These are phyloP conservation scores for Patella vulgata DNA, from an alignment of 1,140 invertebrate species.

Conservation along the genomic window DNA sequence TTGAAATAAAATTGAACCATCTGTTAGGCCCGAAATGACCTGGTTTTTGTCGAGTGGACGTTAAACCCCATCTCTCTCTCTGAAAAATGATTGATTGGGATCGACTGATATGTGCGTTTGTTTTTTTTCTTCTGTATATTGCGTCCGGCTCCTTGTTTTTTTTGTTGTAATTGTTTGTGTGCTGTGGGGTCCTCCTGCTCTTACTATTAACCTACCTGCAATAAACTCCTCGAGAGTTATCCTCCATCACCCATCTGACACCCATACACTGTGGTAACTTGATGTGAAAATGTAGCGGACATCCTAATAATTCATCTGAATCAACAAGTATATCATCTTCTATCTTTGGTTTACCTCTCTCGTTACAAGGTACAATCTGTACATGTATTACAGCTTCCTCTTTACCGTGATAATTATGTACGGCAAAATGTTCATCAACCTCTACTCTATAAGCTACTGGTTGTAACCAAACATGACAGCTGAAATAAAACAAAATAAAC, in stretches of 20 bases:
- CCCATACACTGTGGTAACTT: conserved; percentile 43
- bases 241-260: conserved; percentile 44
- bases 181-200: too few species aligned
- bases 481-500: conserved; percentile 20
- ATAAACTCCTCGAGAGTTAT: conserved; percentile 37
- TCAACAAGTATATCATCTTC: conserved; percentile 42
- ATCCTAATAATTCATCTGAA: conserved; percentile 40
- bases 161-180: too few species aligned
- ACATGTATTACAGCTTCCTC: conserved; percentile 49
- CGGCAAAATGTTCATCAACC: conserved; percentile 46
- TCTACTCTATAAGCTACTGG: conserved; percentile 45
- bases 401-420: conserved; percentile 51
- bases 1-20: too few species aligned
- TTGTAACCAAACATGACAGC: conserved; percentile 48
- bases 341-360: conserved; percentile 23
- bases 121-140: too few species aligned
- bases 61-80: too few species aligned
- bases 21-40: too few species aligned
- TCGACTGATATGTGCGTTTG: too few species aligned
- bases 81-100: too few species aligned
- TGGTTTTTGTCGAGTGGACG: too few species aligned
- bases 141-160: too few species aligned
- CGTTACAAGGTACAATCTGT: conserved; percentile 39
- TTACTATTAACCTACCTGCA: too few species aligned
- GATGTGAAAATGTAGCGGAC: conserved; percentile 35